phyloP scores from a whole-genome alignment of 2,888 invertebrate genomes.

The Cerastoderma edule region DNA sequence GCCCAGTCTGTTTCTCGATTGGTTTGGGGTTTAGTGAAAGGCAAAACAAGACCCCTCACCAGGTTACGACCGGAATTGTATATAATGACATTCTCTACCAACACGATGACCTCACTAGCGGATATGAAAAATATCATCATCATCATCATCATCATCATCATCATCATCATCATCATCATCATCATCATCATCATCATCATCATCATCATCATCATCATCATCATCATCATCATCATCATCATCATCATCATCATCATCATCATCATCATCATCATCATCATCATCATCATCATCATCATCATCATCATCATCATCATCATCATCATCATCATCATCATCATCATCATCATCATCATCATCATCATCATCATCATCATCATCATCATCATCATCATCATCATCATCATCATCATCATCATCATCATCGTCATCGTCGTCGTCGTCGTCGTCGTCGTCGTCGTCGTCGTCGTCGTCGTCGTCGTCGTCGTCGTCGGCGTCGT shows the following conservation, averaged over 20 bases:
- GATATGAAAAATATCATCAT: slow-evolving; percentile 17
- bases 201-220: slow-evolving; percentile 3
- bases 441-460: background rate
- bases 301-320: slow-evolving; percentile 21
- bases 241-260: slow-evolving; percentile 21
- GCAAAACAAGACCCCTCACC: too few species aligned
- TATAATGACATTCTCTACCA: too few species aligned
- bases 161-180: slow-evolving; percentile 11
- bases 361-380: slow-evolving; percentile 1
- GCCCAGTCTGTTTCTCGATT: too few species aligned
- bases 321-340: slow-evolving; percentile 24
- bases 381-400: slow-evolving; percentile 8
- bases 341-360: slow-evolving; percentile 16
- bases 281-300: slow-evolving; percentile 22
- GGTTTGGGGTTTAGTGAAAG: too few species aligned
- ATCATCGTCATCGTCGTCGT: background rate
- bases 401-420: slow-evolving; percentile 5
- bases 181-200: slow-evolving; percentile 17
- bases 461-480: background rate
- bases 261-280: slow-evolving; percentile 13
- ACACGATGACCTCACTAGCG: too few species aligned
- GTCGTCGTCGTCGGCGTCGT: background rate
- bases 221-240: slow-evolving; percentile 26
- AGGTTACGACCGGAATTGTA: too few species aligned
- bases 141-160: slow-evolving; percentile 26